These are phyloP conservation scores for Tridacna crocea DNA, from an alignment of 2,888 invertebrate species.

Conservation along the genomic window DNA sequence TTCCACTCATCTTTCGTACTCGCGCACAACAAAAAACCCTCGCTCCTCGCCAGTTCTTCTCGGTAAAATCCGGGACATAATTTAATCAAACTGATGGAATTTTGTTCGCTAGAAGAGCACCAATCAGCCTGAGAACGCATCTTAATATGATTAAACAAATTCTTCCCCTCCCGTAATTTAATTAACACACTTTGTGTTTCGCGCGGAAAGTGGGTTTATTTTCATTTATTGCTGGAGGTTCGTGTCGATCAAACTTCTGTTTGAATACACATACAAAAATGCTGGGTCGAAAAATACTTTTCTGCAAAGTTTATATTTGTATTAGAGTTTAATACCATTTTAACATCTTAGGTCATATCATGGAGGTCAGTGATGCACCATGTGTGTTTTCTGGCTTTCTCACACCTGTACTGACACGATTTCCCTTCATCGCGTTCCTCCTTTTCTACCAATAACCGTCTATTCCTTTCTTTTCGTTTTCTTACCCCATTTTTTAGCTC, in stretches of 20 bases:
- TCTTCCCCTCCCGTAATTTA: conserved; percentile 49
- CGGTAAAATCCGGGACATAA: conserved; percentile 44
- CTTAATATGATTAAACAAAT: conserved; percentile 64
- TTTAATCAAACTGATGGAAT: conserved; percentile 59
- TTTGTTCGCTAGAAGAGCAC: conserved; percentile 30
- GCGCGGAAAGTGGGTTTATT: conserved; percentile 46
- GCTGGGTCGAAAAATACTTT: neutral
- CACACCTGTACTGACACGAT: too few species aligned
- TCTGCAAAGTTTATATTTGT: too few species aligned
- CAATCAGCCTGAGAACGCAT: conserved; percentile 44
- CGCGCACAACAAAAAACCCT: conserved; percentile 1
- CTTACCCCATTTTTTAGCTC: too few species aligned
- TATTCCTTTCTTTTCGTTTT: too few species aligned
- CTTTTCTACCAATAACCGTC: too few species aligned
- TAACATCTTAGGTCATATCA: too few species aligned
- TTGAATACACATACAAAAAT: neutral
- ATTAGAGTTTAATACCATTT: too few species aligned
- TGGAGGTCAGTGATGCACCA: too few species aligned
- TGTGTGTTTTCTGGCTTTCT: too few species aligned
- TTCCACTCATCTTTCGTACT: conserved; percentile 15
- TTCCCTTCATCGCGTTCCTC: too few species aligned
- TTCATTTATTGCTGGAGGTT: conserved; percentile 41
- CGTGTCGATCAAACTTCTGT: conserved; percentile 9
- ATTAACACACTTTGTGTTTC: conserved; percentile 63
- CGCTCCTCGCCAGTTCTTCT: conserved; percentile 10